Base-by-base conservation (phyloP, 2,797 vertebrate species). In the Epinephelus coioides region DNA sequence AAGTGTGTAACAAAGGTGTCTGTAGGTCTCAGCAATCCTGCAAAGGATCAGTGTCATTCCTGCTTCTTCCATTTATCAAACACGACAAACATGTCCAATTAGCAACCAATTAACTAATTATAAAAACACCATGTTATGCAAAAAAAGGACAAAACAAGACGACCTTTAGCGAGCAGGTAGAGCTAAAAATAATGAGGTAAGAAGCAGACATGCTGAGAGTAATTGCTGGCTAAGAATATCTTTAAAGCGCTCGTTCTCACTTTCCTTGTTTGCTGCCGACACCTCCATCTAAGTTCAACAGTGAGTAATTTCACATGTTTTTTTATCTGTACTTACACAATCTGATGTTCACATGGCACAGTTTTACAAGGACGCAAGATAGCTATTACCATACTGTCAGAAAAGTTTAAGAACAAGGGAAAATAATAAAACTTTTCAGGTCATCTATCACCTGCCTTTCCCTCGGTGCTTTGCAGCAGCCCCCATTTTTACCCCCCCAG, bases 191-290 rank as follows among this genome's bases (percentile, higher is more conserved):
- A 92, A 87, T 57, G 67, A 80, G 25, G 63, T 38, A 61, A 62
- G 69, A 69, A 64, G 63, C 51, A 70, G 73, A 59, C 83, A 78
- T 5, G 56, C 54, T 61, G 61, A 79, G 83, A 86, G 79, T 90
- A 86, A 88, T 81, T 88, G 78, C 70, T 78, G 82, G 47, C 80
- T 90, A 78, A 82, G 82, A 92, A 89, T 89, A 91, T 63, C 63
- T 55, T 53, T 61, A 38, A 87, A 88, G 34, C 47, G 56, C 56
- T 86, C 53, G 7, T 40, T 87, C 47, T 82, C 82, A 72, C 72
- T 84, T 79, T 46, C 46, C 70, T 73, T 53, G 53, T 79, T 81
- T 49, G 53, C 59, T 75, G 69, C 61, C 6, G 23, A 73, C 82
- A 67, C 40, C 47, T 78, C 57, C 30, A 43, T 61, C 64, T 77